Percentiles rank a stretch among this genome's conserved stretches.
Evolutionary conservation across 1,140 invertebrate genomes (phyloP).

Genomic region (Drosophila ananassae): DNA sequence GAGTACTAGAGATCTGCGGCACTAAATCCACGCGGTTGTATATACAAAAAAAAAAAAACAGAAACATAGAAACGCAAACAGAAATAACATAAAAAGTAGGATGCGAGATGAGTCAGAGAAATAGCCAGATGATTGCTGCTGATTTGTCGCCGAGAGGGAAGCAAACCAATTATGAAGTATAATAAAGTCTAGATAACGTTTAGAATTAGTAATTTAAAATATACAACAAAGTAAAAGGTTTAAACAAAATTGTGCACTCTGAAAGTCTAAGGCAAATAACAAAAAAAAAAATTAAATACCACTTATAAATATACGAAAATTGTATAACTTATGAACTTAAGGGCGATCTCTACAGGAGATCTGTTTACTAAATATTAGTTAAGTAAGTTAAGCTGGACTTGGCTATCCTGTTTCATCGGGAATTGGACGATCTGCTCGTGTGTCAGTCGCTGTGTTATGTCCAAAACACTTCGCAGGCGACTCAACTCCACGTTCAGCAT

Average conservation of each 20-base stretch:
- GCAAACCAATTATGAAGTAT: conserved; percentile 70
- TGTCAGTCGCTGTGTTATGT: conserved; percentile 40
- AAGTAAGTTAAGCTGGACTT: not conserved
- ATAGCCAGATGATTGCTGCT: conserved; percentile 50
- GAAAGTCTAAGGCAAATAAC: conserved; percentile 67
- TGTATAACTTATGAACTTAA: not conserved
- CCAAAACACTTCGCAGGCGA: conserved; percentile 45
- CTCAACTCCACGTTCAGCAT: conserved; percentile 53
- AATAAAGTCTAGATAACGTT: conserved; percentile 75
- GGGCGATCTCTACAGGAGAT: not conserved
- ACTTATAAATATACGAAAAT: conserved; percentile 60
- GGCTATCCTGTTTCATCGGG: not conserved
- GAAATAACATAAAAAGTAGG: conserved; percentile 36
- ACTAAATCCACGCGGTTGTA: conserved; percentile 48
- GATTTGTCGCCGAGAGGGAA: conserved; percentile 31
- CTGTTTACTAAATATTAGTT: not conserved
- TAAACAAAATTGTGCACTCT: conserved; percentile 66
- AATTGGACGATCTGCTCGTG: conserved; percentile 41
- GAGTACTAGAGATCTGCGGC: conserved; percentile 62
- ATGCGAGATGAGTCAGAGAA: conserved; percentile 13
- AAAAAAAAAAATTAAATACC: conserved; percentile 57
- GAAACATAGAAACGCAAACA: conserved; percentile 9
- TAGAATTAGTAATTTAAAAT: conserved; percentile 78
- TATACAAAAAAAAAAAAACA: conserved; percentile 47
- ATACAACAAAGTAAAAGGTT: conserved; percentile 57